phyloP scores from a whole-genome alignment of 2,113 vertebrate species.

The Odontesthes bonariensis region DNA sequence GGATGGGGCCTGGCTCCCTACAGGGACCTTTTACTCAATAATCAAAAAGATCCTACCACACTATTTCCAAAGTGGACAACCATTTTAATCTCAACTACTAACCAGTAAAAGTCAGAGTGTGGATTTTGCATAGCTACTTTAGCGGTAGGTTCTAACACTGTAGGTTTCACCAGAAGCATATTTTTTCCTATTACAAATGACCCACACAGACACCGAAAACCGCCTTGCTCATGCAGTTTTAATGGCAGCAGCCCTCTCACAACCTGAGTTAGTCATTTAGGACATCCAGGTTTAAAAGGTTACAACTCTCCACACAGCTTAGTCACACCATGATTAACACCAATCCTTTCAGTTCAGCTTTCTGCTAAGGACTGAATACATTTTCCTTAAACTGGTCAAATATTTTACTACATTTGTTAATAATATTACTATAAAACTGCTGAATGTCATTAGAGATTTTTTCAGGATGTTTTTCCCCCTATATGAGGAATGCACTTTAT shows the following conservation, averaged over 20 bases:
- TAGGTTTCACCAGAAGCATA: background rate
- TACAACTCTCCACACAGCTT: conserved; percentile 4
- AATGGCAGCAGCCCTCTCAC: background rate
- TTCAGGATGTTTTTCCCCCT: too few species aligned
- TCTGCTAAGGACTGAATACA: background rate
- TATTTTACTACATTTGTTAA: background rate
- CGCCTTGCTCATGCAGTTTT: background rate
- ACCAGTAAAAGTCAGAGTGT: background rate
- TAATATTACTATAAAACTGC: background rate
- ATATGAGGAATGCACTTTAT: too few species aligned
- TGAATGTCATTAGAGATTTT: too few species aligned
- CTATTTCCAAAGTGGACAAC: background rate
- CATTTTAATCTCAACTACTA: background rate
- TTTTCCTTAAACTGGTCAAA: too few species aligned
- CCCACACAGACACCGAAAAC: too few species aligned
- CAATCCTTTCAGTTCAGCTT: conserved; percentile 9
- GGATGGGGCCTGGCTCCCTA: too few species aligned
- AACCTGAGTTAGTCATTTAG: conserved; percentile 24
- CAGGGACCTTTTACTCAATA: background rate
- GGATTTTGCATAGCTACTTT: background rate
- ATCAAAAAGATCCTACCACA: background rate
- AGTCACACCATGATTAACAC: conserved; percentile 3
- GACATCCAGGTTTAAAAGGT: conserved; percentile 10
- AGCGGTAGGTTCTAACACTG: background rate
- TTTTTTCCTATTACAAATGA: background rate